Evolutionary conservation across 2,797 vertebrate species (phyloP).

Genomic region (Podarcis siculus): DNA sequence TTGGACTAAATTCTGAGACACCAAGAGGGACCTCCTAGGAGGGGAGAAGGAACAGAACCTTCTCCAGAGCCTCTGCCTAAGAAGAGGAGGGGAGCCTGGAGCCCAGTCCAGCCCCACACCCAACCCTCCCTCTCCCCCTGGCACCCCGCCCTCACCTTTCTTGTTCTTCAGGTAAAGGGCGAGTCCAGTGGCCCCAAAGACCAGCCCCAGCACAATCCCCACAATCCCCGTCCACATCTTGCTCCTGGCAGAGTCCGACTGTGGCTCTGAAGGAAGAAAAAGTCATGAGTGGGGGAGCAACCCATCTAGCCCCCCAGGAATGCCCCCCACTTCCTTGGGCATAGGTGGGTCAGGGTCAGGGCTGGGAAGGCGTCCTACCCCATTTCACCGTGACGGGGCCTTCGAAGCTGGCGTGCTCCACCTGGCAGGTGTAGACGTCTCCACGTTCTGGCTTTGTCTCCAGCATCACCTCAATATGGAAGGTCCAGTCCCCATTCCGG

Average conservation of each 20-base stretch:
- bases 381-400: neutral
- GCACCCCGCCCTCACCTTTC: neutral
- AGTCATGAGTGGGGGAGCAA: accelerated
- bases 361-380: constrained; percentile 26
- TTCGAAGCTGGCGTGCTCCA: constrained; percentile 49
- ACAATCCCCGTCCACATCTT: neutral
- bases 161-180: neutral
- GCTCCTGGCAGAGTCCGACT: neutral
- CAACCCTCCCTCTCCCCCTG: too few species aligned
- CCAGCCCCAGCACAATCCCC: neutral
- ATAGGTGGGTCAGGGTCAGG: too few species aligned
- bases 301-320: too few species aligned
- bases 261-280: neutral
- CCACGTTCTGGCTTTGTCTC: constrained; percentile 32
- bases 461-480: constrained; percentile 48
- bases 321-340: neutral
- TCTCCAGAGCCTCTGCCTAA: too few species aligned
- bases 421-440: constrained; percentile 48
- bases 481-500: constrained; percentile 57
- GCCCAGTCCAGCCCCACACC: too few species aligned
- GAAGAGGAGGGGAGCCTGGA: too few species aligned
- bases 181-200: neutral
- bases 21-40: too few species aligned
- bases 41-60: too few species aligned
- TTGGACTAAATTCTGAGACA: too few species aligned